Evolutionary conservation across 1,140 invertebrate genomes (phyloP), one percentile per base, ranked within the genome.

Genomic region (Ostrea edulis): DNA sequence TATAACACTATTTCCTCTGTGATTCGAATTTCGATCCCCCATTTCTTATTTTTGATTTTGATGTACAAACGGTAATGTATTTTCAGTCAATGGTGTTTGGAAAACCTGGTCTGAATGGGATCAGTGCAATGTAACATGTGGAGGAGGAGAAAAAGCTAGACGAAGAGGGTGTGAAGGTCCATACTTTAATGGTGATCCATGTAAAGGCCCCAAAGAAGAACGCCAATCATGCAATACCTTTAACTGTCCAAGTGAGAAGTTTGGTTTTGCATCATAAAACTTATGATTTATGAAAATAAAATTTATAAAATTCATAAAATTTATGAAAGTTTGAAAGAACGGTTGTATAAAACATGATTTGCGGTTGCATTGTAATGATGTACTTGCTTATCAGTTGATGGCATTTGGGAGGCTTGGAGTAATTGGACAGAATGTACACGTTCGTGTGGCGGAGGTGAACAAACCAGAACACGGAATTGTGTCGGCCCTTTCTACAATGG

Each of bases 351-450:
- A 20, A 62, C 17, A 44, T 44, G 2, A 35, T 22, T 81, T 81
- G 14, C 25, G n/a, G 71, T 53, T 83, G n/a, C 52, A 53, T 22
- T 53, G n/a, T 83, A 9, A 52, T 54, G 17, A 14, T 83, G 51
- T n/a, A 11, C n/a, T n/a, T 83, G 17, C 44, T 22, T 83, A 83
- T 52, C 82, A 94, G 94, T 93, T 82, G 93, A 94, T 89, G 93
- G 93, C 11, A 55, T 89, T 22, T 94, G 93, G 93, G 51, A 77
- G 52, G 25, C 29, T 0, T 97, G 86, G 96, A 96, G 2, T 96
- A 96, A 35, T 96, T 99, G 98, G 98, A 96, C 97, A 8, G 96
- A 97, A 7, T 99, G 98, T 95, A 98, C 97, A 91, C 97, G 97
- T 0, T 97, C 97, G 0, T 99, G 98, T 94, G 98, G 98, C 0